Evolutionary conservation across 1,140 invertebrate species (phyloP).

Genomic region (Listronotus oregonensis): DNA sequence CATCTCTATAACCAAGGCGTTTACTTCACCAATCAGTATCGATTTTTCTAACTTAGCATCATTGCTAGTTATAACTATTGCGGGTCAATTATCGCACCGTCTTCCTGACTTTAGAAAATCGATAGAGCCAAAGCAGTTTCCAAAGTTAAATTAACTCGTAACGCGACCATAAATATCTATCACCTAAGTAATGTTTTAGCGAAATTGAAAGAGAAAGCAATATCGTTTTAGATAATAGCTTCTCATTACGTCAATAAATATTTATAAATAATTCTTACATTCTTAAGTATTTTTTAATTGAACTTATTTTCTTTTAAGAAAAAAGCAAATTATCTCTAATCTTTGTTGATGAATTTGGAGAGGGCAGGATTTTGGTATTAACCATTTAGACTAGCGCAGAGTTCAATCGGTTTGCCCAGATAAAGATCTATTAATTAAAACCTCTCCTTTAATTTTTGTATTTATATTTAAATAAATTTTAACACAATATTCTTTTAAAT

Average conservation of each 20-base stretch:
- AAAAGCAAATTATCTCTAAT: too few species aligned
- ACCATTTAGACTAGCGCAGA: too few species aligned
- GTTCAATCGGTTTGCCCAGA: too few species aligned
- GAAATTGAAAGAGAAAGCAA: conserved; percentile 12
- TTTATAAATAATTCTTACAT: conserved; percentile 8
- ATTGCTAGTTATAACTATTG: conserved; percentile 2
- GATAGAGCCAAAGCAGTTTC: background rate
- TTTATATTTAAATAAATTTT: too few species aligned
- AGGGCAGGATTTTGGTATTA: too few species aligned
- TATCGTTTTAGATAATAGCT: conserved; percentile 16
- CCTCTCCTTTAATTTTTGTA: too few species aligned
- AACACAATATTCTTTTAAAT: too few species aligned
- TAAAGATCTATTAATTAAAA: too few species aligned
- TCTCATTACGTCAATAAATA: conserved; percentile 11
- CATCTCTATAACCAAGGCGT: background rate
- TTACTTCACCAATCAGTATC: background rate
- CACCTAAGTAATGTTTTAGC: conserved; percentile 4
- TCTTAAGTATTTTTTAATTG: background rate
- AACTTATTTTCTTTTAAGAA: too few species aligned
- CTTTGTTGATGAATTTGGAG: too few species aligned
- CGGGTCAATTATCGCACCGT: conserved; percentile 11
- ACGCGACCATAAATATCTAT: conserved; percentile 11
- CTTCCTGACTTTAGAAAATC: background rate
- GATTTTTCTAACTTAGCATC: background rate
- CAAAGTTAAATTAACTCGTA: conserved; percentile 2